phyloP scores from a whole-genome alignment of 2,888 invertebrate species.

The Disparrhopalites patrizii region DNA sequence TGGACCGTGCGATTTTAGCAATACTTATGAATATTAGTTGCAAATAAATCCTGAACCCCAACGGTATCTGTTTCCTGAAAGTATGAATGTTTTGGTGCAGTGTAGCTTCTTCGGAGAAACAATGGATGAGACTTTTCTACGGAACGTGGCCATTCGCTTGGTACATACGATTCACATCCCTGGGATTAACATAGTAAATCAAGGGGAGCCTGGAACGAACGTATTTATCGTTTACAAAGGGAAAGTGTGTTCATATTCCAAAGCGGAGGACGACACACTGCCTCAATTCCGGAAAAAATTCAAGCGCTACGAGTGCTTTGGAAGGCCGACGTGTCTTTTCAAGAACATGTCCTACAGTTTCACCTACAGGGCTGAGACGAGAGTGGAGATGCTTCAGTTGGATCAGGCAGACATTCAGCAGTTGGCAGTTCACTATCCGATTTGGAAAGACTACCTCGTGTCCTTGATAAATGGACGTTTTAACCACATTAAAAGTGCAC shows the following conservation, averaged over 20 bases:
- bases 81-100: slow-evolving; percentile 3
- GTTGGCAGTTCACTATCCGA: slow-evolving; percentile 17
- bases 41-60: background rate
- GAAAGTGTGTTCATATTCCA: slow-evolving; percentile 32
- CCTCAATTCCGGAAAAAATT: slow-evolving; percentile 28
- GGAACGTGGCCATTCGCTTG: slow-evolving; percentile 30
- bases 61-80: no score
- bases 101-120: slow-evolving; percentile 10
- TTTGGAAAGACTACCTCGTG: slow-evolving; percentile 1
- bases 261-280: slow-evolving; percentile 14
- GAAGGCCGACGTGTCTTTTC: slow-evolving; percentile 34
- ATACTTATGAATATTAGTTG: background rate
- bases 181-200: slow-evolving; percentile 38
- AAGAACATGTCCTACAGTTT: slow-evolving; percentile 31
- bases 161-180: slow-evolving; percentile 34
- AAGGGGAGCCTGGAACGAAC: slow-evolving; percentile 33
- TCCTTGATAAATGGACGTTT: background rate
- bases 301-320: slow-evolving; percentile 37
- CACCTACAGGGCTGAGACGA: slow-evolving; percentile 39
- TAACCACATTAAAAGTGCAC: background rate
- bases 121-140: slow-evolving; percentile 27
- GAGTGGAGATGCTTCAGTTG: slow-evolving; percentile 37
- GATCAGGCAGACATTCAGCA: slow-evolving; percentile 8
- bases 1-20: background rate
- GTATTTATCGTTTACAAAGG: slow-evolving; percentile 42